Percentiles rank a stretch among this genome's conserved stretches.
phyloP scores from a whole-genome alignment of 2,888 invertebrate species.

The Sinotaia quadrata region DNA sequence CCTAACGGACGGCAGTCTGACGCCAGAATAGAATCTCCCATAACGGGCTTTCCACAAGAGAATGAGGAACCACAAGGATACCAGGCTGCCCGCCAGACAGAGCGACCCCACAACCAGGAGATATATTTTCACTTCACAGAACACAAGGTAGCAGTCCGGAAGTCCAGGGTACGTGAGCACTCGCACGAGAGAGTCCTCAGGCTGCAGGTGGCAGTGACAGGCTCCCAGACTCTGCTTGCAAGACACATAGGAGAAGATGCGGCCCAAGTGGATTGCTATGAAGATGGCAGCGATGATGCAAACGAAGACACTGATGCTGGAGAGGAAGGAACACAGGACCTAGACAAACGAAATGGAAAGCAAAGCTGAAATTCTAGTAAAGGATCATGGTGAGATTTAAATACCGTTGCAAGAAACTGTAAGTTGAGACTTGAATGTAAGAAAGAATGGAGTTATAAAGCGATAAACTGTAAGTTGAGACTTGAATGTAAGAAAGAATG shows the following conservation, averaged over 20 bases:
- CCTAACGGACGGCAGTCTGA: constrained; percentile 14
- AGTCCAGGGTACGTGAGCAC: constrained; percentile 26
- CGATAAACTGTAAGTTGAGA: too few relatives aligned
- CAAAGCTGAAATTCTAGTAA: too few relatives aligned
- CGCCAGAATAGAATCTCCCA: constrained; percentile 41
- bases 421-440: too few relatives aligned
- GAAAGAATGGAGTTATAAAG: too few relatives aligned
- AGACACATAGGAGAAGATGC: constrained; percentile 40
- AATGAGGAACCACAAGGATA: constrained; percentile 43
- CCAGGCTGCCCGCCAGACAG: constrained; percentile 37
- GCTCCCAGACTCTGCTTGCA: constrained; percentile 27
- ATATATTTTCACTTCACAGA: constrained; percentile 40
- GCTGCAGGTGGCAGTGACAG: constrained; percentile 18
- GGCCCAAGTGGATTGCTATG: constrained; percentile 40
- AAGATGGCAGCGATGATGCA: constrained; percentile 44
- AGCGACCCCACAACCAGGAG: constrained; percentile 39
- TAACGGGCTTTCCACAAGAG: constrained; percentile 46
- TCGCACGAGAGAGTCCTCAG: constrained; percentile 16
- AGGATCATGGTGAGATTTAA: too few relatives aligned
- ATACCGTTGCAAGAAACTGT: too few relatives aligned
- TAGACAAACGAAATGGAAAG: too few relatives aligned
- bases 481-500: too few relatives aligned
- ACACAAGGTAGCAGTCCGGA: constrained; percentile 35
- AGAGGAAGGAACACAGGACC: constrained; percentile 42
- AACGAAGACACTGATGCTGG: constrained; percentile 39